These are phyloP conservation scores for Coelopa pilipes DNA, from an alignment of 2,888 invertebrate species.

Conservation along the genomic window DNA sequence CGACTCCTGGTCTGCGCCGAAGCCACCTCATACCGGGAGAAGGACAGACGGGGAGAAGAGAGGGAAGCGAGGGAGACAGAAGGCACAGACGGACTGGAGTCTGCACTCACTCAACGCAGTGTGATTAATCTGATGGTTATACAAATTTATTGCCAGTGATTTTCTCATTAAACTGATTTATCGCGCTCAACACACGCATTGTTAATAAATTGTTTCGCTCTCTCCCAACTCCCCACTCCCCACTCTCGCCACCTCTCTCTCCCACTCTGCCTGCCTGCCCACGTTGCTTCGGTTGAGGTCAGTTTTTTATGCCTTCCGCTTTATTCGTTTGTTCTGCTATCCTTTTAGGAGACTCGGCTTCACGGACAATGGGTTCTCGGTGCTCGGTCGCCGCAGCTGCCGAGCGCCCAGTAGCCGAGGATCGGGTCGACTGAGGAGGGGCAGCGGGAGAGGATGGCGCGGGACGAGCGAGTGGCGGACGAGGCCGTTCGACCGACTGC, in stretches of 20 bases:
- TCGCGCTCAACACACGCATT: conserved; percentile 44
- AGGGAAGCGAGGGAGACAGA: too few relatives aligned
- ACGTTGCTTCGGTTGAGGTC: too few relatives aligned
- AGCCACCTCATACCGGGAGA: too few relatives aligned
- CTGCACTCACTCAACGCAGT: neutral
- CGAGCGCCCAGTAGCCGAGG: too few relatives aligned
- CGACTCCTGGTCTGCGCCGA: too few relatives aligned
- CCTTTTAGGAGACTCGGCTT: neutral
- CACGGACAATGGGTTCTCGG: conserved; percentile 10
- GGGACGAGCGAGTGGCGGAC: too few relatives aligned
- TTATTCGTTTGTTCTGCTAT: neutral
- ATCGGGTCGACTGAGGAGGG: too few relatives aligned
- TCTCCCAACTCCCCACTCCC: neutral
- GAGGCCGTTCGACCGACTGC: neutral
- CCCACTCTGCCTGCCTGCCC: too few relatives aligned
- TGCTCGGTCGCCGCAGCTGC: neutral
- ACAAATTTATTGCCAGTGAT: conserved; percentile 60
- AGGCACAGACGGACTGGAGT: neutral
- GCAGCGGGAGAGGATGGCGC: neutral
- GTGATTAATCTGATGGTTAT: conserved; percentile 54
- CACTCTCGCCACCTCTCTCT: too few relatives aligned
- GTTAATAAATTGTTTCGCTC: conserved; percentile 22
- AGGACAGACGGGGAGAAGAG: too few relatives aligned
- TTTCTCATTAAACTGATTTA: conserved; percentile 62
- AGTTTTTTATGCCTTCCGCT: neutral